Conservation (phyloP, 2,797 vertebrate species). For the Leuciscus waleckii region DNA sequence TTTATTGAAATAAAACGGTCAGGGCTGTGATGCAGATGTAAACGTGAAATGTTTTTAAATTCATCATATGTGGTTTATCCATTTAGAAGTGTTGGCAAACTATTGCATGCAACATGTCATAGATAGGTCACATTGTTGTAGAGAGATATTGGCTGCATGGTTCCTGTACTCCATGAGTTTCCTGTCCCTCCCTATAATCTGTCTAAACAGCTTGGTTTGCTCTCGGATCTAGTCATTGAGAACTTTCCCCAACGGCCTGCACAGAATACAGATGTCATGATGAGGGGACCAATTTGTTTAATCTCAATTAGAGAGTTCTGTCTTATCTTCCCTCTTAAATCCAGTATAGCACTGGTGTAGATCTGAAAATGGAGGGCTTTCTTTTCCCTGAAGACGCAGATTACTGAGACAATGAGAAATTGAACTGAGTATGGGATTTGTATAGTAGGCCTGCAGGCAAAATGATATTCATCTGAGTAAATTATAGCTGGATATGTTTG, state of each 20-base stretch:
- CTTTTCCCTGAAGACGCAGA: slow-evolving; percentile 1
- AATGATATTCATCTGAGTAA: slow-evolving; percentile 29
- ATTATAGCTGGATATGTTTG: slow-evolving; percentile 6
- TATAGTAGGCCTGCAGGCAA: not conserved
- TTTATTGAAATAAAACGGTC: not conserved
- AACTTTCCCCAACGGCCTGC: not conserved
- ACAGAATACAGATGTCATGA: slow-evolving; percentile 12
- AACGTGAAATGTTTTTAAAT: not conserved
- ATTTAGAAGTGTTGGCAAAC: slow-evolving; percentile 29
- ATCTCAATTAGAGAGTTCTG: slow-evolving; percentile 47
- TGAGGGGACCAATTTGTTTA: slow-evolving; percentile 35
- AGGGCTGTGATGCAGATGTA: not conserved
- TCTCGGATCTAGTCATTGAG: slow-evolving; percentile 22
- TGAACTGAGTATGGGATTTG: not conserved
- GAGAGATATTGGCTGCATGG: slow-evolving; percentile 21
- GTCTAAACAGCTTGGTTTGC: slow-evolving; percentile 41
- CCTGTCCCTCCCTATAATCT: slow-evolving; percentile 24
- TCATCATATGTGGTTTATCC: slow-evolving; percentile 29
- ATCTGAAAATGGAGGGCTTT: not conserved
- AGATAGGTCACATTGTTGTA: slow-evolving; percentile 44
- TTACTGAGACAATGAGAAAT: too few relatives aligned
- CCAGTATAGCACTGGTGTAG: not conserved
- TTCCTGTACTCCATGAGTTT: slow-evolving; percentile 27
- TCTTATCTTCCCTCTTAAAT: slow-evolving; percentile 40
- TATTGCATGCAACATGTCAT: slow-evolving; percentile 46